Percentiles rank a stretch among this genome's conserved stretches.
These are phyloP conservation scores for Thereuonema tuberculata DNA, from an alignment of 1,140 invertebrate genomes.

Conservation along the genomic window DNA sequence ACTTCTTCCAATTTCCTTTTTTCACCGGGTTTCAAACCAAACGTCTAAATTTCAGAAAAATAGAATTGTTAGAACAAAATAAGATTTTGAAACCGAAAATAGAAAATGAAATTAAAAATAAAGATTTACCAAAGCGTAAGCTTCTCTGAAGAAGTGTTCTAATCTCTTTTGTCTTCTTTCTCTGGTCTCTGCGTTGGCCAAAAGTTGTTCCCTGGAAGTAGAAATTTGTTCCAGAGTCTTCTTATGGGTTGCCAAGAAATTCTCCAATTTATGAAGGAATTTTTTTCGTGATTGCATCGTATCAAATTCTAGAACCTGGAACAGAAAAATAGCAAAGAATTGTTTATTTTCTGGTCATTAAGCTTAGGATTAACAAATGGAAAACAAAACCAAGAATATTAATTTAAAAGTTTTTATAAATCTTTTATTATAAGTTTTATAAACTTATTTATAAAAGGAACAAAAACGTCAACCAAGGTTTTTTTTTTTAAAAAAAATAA, in stretches of 20 bases:
- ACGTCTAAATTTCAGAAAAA: slow-evolving; percentile 39
- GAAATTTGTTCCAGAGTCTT: slow-evolving; percentile 55
- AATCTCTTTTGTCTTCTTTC: slow-evolving; percentile 83
- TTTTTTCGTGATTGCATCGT: slow-evolving; percentile 62
- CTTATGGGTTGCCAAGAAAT: slow-evolving; percentile 64
- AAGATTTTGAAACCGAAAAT: neutral
- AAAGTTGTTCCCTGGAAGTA: slow-evolving; percentile 63
- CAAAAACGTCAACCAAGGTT: too few relatives aligned
- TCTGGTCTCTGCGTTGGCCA: slow-evolving; percentile 88
- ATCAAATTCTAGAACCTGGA: slow-evolving; percentile 70
- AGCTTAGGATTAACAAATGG: too few relatives aligned
- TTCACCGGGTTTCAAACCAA: slow-evolving; percentile 55
- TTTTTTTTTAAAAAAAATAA: too few relatives aligned
- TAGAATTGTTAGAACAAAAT: neutral
- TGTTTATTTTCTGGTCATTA: too few relatives aligned
- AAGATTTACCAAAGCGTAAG: slow-evolving; percentile 65
- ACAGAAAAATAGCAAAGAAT: slow-evolving; percentile 10
- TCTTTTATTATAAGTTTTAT: too few relatives aligned
- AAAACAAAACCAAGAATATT: too few relatives aligned
- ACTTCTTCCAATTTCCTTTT: slow-evolving; percentile 47
- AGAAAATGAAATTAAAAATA: neutral
- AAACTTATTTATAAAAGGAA: too few relatives aligned
- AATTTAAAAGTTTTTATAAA: too few relatives aligned
- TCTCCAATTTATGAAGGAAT: slow-evolving; percentile 78
- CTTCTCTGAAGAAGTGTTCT: slow-evolving; percentile 97